Evolutionary conservation across 2,113 vertebrate genomes (phyloP).

Genomic region (Edolisoma coerulescens): DNA sequence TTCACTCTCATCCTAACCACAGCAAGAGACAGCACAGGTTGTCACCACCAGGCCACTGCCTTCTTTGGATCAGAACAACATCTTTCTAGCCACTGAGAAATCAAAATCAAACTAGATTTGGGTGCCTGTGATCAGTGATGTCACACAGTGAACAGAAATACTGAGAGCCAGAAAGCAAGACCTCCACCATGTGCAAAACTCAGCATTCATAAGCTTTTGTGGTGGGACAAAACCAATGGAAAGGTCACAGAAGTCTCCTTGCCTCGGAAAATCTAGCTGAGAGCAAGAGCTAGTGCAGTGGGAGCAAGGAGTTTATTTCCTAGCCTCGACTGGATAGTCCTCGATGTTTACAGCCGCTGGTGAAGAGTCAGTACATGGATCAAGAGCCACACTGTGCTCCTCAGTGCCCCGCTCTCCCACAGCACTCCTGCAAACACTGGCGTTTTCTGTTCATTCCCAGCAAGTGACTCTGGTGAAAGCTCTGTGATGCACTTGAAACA

Average conservation of each 20-base stretch:
- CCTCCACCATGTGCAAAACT: rapidly evolving
- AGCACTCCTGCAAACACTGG: neutral
- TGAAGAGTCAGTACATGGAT: rapidly evolving
- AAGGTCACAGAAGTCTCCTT: neutral
- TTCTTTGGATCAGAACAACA: rapidly evolving
- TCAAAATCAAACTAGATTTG: neutral
- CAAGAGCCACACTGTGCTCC: neutral
- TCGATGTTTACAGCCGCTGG: neutral
- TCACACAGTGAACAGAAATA: neutral
- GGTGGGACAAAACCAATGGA: neutral
- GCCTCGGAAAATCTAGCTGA: neutral
- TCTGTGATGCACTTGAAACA: rapidly evolving
- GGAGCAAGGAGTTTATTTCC: neutral
- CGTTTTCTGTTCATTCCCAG: neutral
- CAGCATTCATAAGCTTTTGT: neutral
- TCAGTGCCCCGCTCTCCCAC: neutral
- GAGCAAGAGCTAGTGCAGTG: neutral
- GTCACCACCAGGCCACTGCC: neutral
- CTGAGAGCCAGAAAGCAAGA: neutral
- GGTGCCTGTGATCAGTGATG: neutral
- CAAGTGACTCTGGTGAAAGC: neutral
- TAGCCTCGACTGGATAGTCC: rapidly evolving
- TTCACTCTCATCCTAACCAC: neutral
- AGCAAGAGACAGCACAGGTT: neutral
- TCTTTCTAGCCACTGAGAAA: neutral